Conservation (phyloP, 2,113 vertebrate species). For the Apeltes quadracus region DNA sequence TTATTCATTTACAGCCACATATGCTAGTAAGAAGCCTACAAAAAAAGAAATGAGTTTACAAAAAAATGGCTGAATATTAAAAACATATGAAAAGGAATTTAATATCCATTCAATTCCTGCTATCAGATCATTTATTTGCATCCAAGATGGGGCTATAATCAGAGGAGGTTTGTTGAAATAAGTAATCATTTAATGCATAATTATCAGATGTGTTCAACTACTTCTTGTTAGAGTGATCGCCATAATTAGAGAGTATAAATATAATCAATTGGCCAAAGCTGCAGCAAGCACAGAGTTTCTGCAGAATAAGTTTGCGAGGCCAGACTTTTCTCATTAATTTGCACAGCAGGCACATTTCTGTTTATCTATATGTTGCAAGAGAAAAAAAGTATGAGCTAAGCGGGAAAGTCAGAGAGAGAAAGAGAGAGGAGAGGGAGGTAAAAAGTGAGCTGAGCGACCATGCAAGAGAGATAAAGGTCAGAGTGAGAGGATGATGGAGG, state of each 20-base stretch:
- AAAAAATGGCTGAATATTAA: constrained; percentile 38
- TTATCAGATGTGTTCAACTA: constrained; percentile 61
- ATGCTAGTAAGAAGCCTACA: not conserved
- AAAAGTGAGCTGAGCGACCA: constrained; percentile 57
- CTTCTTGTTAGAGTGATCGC: constrained; percentile 43
- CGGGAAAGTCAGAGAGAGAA: constrained; percentile 25
- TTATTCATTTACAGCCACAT: not conserved
- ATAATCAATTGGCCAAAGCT: constrained; percentile 57
- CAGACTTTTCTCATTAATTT: constrained; percentile 41
- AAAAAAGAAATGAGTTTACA: constrained; percentile 3
- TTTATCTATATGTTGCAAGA: constrained; percentile 48
- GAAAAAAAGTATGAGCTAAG: constrained; percentile 38
- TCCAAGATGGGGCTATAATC: constrained; percentile 47
- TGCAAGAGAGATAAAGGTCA: constrained; percentile 63
- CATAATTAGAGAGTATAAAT: constrained; percentile 62
- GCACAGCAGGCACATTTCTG: constrained; percentile 58
- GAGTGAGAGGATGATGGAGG: constrained; percentile 36
- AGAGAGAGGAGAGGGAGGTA: constrained; percentile 14
- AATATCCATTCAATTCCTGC: constrained; percentile 9
- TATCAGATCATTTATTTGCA: constrained; percentile 57
- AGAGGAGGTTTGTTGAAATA: constrained; percentile 64
- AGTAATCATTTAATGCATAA: constrained; percentile 68
- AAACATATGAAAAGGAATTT: constrained; percentile 24
- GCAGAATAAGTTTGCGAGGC: constrained; percentile 30
- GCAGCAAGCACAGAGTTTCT: constrained; percentile 25